A percentile compares a stretch with the other conserved stretches of the same genome.
Evolutionary conservation across 2,113 vertebrate genomes (phyloP).

Genomic region (Larimichthys polyactis): DNA sequence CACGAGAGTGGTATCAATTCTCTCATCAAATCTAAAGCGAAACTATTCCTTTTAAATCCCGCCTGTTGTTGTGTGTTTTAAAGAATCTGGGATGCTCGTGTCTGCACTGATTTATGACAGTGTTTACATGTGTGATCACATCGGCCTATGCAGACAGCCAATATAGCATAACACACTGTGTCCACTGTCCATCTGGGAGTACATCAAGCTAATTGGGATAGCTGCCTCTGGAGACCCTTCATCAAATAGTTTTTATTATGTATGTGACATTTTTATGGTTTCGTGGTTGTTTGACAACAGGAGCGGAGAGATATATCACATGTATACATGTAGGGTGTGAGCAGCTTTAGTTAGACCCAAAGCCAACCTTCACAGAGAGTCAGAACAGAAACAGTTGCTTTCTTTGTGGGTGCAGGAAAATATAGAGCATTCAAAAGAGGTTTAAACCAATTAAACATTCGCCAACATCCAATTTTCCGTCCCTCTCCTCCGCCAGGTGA

Average conservation of each 20-base stretch:
- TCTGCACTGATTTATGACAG: no score
- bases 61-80: neutral
- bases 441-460: no score
- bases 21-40: neutral
- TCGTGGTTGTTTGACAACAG: neutral
- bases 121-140: no score
- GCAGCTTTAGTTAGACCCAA: neutral
- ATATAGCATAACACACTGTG: neutral
- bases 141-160: no score
- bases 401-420: no score
- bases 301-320: neutral
- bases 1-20: neutral
- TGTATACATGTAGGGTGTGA: neutral
- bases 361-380: neutral
- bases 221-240: neutral
- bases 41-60: neutral
- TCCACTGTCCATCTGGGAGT: neutral
- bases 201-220: neutral
- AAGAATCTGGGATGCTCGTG: no score
- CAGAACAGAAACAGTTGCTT: neutral
- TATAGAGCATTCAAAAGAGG: no score
- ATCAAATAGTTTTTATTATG: neutral
- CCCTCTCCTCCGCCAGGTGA: constrained; percentile 80
- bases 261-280: neutral
- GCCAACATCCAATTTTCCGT: neutral